Base-by-base conservation (phyloP, 2,888 invertebrate genomes). In the Kuschelorhynchus macadamiae region DNA sequence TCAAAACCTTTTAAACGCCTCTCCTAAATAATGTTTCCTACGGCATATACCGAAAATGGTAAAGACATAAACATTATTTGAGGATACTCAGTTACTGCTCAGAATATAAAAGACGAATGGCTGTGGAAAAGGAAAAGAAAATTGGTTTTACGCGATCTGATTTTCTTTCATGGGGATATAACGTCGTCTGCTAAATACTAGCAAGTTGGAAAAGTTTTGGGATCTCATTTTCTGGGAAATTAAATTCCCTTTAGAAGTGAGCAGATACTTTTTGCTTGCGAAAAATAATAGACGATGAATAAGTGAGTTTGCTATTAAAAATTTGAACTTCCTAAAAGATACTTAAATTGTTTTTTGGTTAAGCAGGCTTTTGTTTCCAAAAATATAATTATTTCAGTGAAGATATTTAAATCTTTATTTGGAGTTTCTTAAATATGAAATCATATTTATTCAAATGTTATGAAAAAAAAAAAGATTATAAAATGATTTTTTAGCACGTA, bases 201-300 rank as follows among this genome's bases (percentile, higher is more conserved):
- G 65, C 65, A 70, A 70, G 65, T 70, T 70, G 61, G 70, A 65
- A 65, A 70, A 70, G 55, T 70, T 67, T 70, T 61, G 42, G 61
- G 49, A 70, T 70, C 61, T 66, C 56, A 70, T 70, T 70, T 70
- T 70, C 70, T 66, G 70, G 60, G 65, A 70, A 70, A 70, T 70
- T 70, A 70, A 70, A 65, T 70, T 70, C 65, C 61, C 61, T 70
- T 70, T 70, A 70, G 56, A 67, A 53, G 52, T 66, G 60, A 41
- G 50, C 41, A 41, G 60, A 47, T 47, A 50, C 59, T 47, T 44
- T 47, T 59, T 12, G 9, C 7, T 3, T 8, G 11, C 2, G 36
- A 12, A 36, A 12, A 36, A 36, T 36, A 36, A 11, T 36, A 11
- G 36, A 12, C 4, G 36, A 36, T 36, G 36, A 36, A 36, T 36